Percentiles rank a stretch among this genome's conserved stretches.
Conservation (phyloP, 2,888 invertebrate genomes). For the Drosophila testacea region DNA sequence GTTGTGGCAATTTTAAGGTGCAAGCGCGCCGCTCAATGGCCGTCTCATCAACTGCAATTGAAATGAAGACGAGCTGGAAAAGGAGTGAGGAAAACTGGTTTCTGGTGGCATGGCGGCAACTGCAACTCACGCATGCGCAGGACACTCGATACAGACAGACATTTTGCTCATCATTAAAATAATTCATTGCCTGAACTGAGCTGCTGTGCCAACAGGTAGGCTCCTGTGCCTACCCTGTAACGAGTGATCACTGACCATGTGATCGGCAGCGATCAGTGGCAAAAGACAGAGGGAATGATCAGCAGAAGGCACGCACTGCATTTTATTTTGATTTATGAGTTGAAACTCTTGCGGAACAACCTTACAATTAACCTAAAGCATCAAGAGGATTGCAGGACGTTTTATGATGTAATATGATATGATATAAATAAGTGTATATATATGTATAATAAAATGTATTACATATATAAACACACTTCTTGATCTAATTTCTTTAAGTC, state of each 20-base stretch:
- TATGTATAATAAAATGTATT: background rate
- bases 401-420: background rate
- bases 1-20: too few relatives aligned
- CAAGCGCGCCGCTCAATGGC: conserved; percentile 64
- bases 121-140: conserved; percentile 62
- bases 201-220: conserved; percentile 71
- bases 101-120: conserved; percentile 53
- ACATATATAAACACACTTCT: too few relatives aligned
- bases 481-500: too few relatives aligned
- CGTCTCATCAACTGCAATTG: conserved; percentile 39
- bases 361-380: conserved; percentile 34
- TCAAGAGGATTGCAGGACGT: background rate
- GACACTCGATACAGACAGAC: conserved; percentile 33
- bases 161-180: conserved; percentile 72
- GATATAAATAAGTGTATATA: background rate
- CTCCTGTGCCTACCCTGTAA: conserved; percentile 21
- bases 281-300: conserved; percentile 1
- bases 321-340: conserved; percentile 63
- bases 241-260: conserved; percentile 38
- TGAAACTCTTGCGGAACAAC: conserved; percentile 22
- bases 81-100: conserved; percentile 54
- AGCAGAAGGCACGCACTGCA: conserved; percentile 26
- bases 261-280: conserved; percentile 35
- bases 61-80: background rate
- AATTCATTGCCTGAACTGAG: conserved; percentile 65